phyloP scores from a whole-genome alignment of 2,113 vertebrate genomes.

The Mirounga angustirostris region DNA sequence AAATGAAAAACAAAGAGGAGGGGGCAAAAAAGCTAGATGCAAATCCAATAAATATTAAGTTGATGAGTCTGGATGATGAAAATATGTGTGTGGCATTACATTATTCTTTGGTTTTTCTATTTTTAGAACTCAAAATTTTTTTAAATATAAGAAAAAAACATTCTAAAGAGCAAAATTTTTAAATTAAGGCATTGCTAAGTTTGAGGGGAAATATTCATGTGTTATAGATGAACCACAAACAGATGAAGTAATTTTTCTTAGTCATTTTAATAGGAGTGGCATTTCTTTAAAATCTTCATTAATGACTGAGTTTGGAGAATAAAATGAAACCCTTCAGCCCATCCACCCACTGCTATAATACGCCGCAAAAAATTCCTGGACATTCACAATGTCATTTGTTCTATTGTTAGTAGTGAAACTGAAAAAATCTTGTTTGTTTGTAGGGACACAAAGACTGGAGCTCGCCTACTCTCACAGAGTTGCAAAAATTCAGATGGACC shows the following conservation, averaged over 20 bases:
- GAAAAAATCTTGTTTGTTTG: slow-evolving; percentile 49
- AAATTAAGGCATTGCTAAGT: background rate
- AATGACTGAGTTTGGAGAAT: background rate
- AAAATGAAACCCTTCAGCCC: background rate
- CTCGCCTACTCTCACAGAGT: background rate
- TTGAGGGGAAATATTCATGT: background rate
- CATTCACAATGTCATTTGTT: background rate
- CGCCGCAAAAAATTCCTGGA: background rate
- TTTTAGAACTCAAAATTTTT: background rate
- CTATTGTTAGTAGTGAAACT: slow-evolving; percentile 48
- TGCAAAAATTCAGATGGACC: background rate
- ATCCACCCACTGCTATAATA: background rate
- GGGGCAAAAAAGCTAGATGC: background rate
- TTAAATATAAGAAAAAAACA: background rate
- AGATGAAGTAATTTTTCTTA: slow-evolving; percentile 3
- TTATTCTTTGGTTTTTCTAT: background rate
- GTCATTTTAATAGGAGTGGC: background rate
- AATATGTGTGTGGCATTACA: background rate
- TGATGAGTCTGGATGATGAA: background rate
- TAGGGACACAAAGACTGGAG: background rate
- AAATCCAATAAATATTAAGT: background rate
- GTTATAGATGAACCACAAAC: background rate
- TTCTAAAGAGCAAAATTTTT: background rate
- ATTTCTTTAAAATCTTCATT: background rate
- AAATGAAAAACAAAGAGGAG: background rate